A percentile compares a stretch with the other conserved stretches of the same genome.
phyloP scores from a whole-genome alignment of 1,140 invertebrate genomes.

The Drosophila persimilis region DNA sequence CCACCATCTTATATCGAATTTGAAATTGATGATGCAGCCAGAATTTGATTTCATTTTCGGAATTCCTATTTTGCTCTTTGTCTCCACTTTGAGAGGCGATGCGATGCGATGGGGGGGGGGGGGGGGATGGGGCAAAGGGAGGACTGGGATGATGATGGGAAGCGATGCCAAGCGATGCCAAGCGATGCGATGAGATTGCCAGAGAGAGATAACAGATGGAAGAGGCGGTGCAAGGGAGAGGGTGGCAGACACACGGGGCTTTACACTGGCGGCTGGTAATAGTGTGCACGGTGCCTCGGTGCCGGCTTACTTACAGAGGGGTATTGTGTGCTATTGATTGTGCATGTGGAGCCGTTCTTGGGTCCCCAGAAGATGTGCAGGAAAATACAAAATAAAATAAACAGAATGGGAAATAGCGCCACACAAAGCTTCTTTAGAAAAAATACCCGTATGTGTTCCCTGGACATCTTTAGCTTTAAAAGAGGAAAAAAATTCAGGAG shows the following conservation, averaged over 20 bases:
- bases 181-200: conserved; percentile 12
- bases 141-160: not conserved
- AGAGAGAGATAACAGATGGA: not conserved
- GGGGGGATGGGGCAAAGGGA: not conserved
- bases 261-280: conserved; percentile 27
- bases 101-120: too few relatives aligned
- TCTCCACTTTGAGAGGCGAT: not conserved
- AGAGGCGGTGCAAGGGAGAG: not conserved
- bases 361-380: too few relatives aligned
- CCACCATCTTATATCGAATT: conserved; percentile 32
- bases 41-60: conserved; percentile 62
- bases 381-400: too few relatives aligned
- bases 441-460: too few relatives aligned
- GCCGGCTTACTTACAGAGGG: too few relatives aligned
- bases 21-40: conserved; percentile 67
- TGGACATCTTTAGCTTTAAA: too few relatives aligned
- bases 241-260: not conserved
- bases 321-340: too few relatives aligned
- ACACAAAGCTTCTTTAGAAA: not conserved
- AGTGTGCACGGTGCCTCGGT: not conserved
- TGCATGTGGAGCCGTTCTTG: too few relatives aligned
- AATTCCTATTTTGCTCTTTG: conserved; percentile 45
- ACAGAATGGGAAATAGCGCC: not conserved
- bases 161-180: too few relatives aligned
- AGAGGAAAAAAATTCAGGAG: too few relatives aligned